Percentiles rank a stretch among this genome's conserved stretches.
These are phyloP conservation scores for Brachionus paranguensis DNA, from an alignment of 1,140 invertebrate genomes.

Conservation along the genomic window DNA sequence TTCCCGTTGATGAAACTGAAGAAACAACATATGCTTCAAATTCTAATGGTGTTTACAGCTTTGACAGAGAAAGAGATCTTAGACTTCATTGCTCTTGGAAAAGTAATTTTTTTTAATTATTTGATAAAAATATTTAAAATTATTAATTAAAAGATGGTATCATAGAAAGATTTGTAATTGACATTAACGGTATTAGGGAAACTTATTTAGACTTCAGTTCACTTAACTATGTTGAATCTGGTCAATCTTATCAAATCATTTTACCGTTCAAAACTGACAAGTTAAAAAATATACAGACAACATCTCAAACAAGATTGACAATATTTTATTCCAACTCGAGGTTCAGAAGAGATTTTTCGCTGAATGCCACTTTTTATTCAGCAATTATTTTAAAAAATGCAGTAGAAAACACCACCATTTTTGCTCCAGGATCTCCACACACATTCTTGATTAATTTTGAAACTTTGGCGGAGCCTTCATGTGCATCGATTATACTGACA, in stretches of 20 bases:
- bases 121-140: not conserved
- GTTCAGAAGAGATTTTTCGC: not conserved
- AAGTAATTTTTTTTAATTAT: not conserved
- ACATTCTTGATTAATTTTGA: conserved; percentile 7
- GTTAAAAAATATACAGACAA: not conserved
- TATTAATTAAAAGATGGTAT: not conserved
- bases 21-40: not conserved
- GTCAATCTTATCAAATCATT: not conserved
- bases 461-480: conserved; percentile 5
- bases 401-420: not conserved
- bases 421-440: not conserved
- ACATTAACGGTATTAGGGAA: not conserved
- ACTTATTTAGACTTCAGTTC: not conserved
- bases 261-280: not conserved
- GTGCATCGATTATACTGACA: not conserved
- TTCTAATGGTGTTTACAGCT: not conserved
- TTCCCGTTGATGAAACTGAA: conserved; percentile 21
- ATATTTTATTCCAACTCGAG: not conserved
- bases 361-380: not conserved
- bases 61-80: conserved; percentile 12
- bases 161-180: not conserved
- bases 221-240: not conserved
- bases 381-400: not conserved
- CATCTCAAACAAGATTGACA: not conserved
- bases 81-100: conserved; percentile 12